Conservation (phyloP, 2,888 invertebrate genomes). For the Flexamia atlantica region DNA sequence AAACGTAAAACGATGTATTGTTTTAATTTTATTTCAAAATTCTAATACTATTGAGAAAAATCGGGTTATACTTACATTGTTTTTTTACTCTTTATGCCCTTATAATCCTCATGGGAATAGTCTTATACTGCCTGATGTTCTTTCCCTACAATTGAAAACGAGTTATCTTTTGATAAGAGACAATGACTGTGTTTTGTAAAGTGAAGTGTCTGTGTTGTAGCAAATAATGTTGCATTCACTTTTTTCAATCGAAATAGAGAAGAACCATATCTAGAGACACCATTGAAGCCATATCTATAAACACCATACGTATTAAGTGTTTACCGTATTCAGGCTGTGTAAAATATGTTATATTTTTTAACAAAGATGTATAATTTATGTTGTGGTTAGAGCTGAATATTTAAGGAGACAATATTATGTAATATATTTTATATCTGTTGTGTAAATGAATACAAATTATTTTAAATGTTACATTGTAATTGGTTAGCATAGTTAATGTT, state of each 20-base stretch:
- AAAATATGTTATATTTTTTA: conserved; percentile 38
- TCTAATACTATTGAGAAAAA: too few species aligned
- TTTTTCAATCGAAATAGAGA: background rate
- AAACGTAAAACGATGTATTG: background rate
- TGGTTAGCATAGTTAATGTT: background rate
- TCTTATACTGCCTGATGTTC: background rate
- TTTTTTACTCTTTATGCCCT: too few species aligned
- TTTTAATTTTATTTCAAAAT: too few species aligned
- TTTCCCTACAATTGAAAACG: background rate
- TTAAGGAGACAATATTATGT: conserved; percentile 20
- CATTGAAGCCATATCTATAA: conserved; percentile 25
- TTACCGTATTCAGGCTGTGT: conserved; percentile 35
- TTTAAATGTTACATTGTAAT: conserved; percentile 2
- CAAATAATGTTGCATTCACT: background rate
- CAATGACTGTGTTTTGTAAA: background rate
- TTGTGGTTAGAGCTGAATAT: background rate
- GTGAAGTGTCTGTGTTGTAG: background rate
- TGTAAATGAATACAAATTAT: conserved; percentile 1
- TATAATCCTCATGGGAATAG: background rate
- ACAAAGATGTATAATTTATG: conserved; percentile 1
- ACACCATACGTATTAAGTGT: conserved; percentile 9
- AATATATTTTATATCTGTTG: conserved; percentile 39
- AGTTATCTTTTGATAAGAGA: conserved; percentile 19
- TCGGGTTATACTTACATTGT: too few species aligned
- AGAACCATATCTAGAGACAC: conserved; percentile 3